These are phyloP conservation scores for Limosa lapponica DNA, from an alignment of 2,797 vertebrate species.

Conservation along the genomic window DNA sequence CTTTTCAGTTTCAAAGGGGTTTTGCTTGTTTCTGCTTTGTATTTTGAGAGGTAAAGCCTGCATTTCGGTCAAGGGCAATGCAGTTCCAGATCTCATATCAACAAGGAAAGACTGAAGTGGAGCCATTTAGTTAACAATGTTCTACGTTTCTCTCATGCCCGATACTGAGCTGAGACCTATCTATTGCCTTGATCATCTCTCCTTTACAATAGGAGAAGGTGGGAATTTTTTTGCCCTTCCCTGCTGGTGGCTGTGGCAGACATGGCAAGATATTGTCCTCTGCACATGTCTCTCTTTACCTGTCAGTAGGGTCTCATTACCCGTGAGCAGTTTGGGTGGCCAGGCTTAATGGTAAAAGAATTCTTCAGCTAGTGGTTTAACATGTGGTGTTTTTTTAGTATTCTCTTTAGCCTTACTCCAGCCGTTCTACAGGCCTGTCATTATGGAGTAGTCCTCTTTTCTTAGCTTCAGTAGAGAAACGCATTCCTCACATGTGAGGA, in stretches of 20 bases:
- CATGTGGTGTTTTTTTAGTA: constrained; percentile 31
- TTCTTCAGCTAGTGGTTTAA: neutral
- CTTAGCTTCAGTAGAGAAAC: constrained; percentile 10
- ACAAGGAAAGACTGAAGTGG: neutral
- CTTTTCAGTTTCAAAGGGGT: neutral
- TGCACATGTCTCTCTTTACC: neutral
- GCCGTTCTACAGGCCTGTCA: neutral
- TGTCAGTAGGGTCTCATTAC: neutral
- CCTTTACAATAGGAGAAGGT: neutral
- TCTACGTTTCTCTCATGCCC: neutral
- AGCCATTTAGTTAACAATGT: neutral
- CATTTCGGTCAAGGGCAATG: neutral
- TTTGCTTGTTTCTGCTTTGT: neutral
- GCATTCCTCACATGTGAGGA: neutral
- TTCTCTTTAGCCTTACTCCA: neutral
- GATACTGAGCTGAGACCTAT: neutral
- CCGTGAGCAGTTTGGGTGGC: neutral
- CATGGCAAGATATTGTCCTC: neutral
- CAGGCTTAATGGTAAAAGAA: constrained; percentile 13
- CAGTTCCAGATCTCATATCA: neutral
- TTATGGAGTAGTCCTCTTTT: constrained; percentile 25
- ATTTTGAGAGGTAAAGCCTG: neutral
- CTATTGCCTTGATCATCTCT: neutral
- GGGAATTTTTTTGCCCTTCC: neutral
- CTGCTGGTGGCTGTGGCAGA: neutral